Base-by-base conservation (phyloP, 1,140 invertebrate genomes). In the Spodoptera frugiperda region DNA sequence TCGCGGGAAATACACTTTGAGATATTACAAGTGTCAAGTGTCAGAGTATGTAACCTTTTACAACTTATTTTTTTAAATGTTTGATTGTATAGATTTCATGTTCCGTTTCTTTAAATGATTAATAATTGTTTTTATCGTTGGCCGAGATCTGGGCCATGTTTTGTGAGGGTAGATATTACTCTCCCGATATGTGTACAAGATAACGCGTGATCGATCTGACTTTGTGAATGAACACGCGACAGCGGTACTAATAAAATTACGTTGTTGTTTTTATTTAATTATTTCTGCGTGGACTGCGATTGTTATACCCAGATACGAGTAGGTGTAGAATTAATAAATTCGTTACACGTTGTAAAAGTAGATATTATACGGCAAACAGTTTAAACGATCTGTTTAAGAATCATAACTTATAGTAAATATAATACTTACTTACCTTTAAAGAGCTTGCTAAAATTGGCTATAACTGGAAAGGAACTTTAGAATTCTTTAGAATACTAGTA, bases 81-180 rank as follows among this genome's bases (percentile, higher is more conserved):
- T 65, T 46, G 61, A 44, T 44, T 1, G 57, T 17, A 15, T 39
- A 61, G 57, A 61, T 61, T 61, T 39, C 33, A n/a, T 61, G 57
- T 44, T 44, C 61, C 1, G 61, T 65, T 65, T 21, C 44, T 65
- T 65, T 65, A 65, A 48, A 15, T 46, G n/a, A 19, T 61, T 61
- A 61, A 39, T 61, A 61, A 61, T 39, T 61, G 33, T 61, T 61
- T 57, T 44, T 61, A 61, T 61, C 57, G 11, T 44, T 61, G 30
- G 9, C 17, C 10, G 33, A 10, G 57, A 61, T 61, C 57, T 44
- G 11, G 57, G 25, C 10, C 8, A 17, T 44, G 30, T 61, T 61
- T 15, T 61, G 30, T 55, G 54, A 12, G 54, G n/a, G 30, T 65
- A 21, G 61, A 48, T 65, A 21, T 48, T 65, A 65, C 11, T 46